Percentiles rank a stretch among this genome's conserved stretches.
These are phyloP conservation scores for Sphyrna mokarran DNA, from an alignment of 2,113 vertebrate species.

Conservation along the genomic window DNA sequence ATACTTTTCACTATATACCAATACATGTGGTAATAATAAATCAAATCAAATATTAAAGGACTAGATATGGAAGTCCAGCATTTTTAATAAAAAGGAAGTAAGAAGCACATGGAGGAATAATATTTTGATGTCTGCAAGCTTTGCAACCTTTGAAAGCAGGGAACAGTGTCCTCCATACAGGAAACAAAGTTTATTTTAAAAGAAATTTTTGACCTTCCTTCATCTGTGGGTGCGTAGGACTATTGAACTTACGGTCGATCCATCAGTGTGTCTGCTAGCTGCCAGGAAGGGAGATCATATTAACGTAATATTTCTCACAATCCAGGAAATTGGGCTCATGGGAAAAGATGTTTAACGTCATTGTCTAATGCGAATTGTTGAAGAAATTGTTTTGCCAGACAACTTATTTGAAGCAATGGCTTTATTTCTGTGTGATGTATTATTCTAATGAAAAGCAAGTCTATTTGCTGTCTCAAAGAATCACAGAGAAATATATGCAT, in stretches of 20 bases:
- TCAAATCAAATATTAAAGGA: background rate
- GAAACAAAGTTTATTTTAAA: background rate
- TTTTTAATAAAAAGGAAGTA: background rate
- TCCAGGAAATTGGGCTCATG: background rate
- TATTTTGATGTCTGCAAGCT: background rate
- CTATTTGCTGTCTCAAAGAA: background rate
- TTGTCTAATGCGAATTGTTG: background rate
- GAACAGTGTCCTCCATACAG: background rate
- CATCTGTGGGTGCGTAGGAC: background rate
- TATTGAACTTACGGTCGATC: background rate
- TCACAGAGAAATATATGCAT: background rate
- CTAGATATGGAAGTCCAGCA: background rate
- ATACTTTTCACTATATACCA: no score
- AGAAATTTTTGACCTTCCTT: background rate
- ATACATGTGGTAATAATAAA: no score
- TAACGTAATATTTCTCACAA: background rate
- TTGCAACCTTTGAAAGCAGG: background rate
- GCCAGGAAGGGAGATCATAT: background rate
- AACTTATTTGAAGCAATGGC: background rate
- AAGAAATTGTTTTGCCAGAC: background rate
- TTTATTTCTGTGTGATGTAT: background rate
- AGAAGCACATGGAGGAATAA: background rate
- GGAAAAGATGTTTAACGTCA: background rate
- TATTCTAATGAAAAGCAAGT: background rate
- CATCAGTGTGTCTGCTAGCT: background rate